A percentile compares a stretch with the other conserved stretches of the same genome.
These are phyloP conservation scores for Scyliorhinus canicula DNA, from an alignment of 2,797 vertebrate genomes.

Conservation along the genomic window DNA sequence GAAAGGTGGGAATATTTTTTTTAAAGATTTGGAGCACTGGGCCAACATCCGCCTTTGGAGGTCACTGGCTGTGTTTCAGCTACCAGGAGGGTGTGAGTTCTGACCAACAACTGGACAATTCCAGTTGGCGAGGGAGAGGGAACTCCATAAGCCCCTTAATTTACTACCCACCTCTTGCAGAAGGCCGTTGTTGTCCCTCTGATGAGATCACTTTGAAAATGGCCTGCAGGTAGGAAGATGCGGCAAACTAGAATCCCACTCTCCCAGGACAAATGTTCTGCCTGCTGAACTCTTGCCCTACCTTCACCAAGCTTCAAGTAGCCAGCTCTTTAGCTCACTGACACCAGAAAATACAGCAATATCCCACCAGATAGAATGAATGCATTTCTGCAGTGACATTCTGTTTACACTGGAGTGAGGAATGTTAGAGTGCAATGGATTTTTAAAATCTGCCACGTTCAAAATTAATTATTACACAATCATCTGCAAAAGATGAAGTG, in stretches of 20 bases:
- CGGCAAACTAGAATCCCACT: background rate
- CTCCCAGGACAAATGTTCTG: background rate
- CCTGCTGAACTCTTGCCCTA: too few species aligned
- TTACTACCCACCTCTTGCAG: background rate
- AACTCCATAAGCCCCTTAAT: background rate
- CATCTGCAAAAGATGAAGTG: background rate
- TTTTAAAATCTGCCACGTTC: background rate
- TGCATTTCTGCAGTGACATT: background rate
- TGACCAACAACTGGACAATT: background rate
- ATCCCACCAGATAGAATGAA: background rate
- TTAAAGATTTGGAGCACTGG: background rate
- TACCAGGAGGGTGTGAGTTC: background rate
- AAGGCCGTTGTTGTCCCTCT: background rate
- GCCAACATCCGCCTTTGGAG: background rate
- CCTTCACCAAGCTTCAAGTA: background rate
- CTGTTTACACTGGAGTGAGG: background rate
- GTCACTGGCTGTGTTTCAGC: background rate
- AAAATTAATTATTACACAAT: background rate
- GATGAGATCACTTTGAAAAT: background rate
- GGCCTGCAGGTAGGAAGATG: background rate
- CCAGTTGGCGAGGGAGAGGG: background rate
- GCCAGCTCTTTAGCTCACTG: background rate
- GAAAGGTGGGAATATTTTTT: background rate
- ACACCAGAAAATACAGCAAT: background rate
- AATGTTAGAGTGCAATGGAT: too few species aligned